These are phyloP conservation scores for Sylvietta virens DNA, from an alignment of 2,113 vertebrate species.

Conservation along the genomic window DNA sequence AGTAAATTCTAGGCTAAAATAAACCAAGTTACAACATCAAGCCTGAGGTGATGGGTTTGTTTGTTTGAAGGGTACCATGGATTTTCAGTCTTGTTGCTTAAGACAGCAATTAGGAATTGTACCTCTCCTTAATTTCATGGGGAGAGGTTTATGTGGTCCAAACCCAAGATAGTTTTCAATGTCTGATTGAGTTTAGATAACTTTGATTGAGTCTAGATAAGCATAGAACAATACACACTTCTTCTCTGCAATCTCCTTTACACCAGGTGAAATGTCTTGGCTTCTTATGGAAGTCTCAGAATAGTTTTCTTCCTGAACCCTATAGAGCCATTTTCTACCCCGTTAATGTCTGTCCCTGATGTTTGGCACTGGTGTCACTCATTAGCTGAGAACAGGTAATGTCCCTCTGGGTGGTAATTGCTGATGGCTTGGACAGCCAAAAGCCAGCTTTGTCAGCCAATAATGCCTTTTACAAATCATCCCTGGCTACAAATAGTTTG, in stretches of 20 bases:
- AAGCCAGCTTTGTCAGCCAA: neutral
- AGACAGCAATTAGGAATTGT: neutral
- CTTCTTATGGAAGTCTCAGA: neutral
- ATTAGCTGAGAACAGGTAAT: constrained; percentile 8
- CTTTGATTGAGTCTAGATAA: neutral
- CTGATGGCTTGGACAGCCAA: neutral
- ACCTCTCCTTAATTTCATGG: neutral
- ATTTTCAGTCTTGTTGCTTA: neutral
- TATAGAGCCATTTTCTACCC: neutral
- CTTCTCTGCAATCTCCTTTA: neutral
- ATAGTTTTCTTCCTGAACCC: neutral
- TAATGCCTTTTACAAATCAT: constrained; percentile 8
- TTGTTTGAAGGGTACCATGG: neutral
- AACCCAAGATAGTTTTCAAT: neutral
- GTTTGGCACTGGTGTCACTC: neutral
- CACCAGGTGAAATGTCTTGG: neutral
- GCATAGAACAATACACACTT: neutral
- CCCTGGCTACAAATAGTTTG: neutral
- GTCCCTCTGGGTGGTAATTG: constrained; percentile 12
- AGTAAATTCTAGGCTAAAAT: neutral
- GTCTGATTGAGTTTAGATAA: neutral
- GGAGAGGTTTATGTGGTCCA: neutral
- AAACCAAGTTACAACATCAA: neutral
- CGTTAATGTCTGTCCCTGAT: neutral
- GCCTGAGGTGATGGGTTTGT: neutral